Base-by-base conservation (phyloP, 1,140 invertebrate genomes). In the Zophobas morio region DNA sequence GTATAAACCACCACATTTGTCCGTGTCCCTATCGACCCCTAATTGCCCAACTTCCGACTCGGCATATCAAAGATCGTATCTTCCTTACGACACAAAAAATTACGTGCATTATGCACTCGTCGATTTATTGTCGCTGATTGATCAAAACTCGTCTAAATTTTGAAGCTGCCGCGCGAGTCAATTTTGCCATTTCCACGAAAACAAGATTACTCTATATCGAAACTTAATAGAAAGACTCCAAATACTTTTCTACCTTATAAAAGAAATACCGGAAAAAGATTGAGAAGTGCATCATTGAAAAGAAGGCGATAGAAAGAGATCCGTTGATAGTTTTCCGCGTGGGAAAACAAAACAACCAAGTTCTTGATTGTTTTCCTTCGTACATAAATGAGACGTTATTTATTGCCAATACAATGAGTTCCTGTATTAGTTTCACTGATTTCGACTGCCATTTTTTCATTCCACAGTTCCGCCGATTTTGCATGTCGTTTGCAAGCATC, bases 291-390 rank as follows among this genome's bases (percentile, higher is more conserved):
- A 73, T 73, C 51, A 56, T 53, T 73, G 49, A 56, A 73, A 73
- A 54, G 51, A 73, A 73, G 51, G 54, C 71, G 32, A 39, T 39
- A 37, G 71, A 73, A 39, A 72, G 49, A 73, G 49, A 54, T 56
- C 71, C 71, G 49, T 53, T 73, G 54, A 73, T 73, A 73, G 71
- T 73, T 73, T 73, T 73, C 71, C 71, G 71, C 71, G 71, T 73
- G 71, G 51, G 71, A 73, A 73, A 73, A 73, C 71, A 73, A 73
- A 73, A 73, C 71, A 73, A 54, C 71, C 33, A 56, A 73, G 49
- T 54, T 53, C 54, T 72, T 73, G 71, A 73, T 73, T 73, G 71
- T 73, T 73, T 53, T 56, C 46, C 39, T 40, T n/a, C 70, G 33
- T 73, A 73, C 49, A 73, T 73, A 73, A 73, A 53, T 73, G 71